phyloP scores from a whole-genome alignment of 2,113 vertebrate genomes.

The Caranx melampygus region DNA sequence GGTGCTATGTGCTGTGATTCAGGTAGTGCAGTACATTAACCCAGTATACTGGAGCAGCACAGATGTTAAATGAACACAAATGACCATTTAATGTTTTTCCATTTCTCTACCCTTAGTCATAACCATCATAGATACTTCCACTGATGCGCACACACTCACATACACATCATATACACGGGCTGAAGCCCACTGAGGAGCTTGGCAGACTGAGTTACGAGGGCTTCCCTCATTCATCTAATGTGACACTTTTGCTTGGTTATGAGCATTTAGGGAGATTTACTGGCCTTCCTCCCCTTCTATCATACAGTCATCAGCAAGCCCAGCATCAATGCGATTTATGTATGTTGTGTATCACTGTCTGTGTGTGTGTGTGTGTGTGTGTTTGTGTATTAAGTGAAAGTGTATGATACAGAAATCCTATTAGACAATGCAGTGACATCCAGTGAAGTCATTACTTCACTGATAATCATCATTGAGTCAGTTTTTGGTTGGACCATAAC shows the following conservation, averaged over 20 bases:
- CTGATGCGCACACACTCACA: not conserved
- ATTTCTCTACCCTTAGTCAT: constrained; percentile 20
- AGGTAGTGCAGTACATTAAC: constrained; percentile 21
- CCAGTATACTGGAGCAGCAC: constrained; percentile 1
- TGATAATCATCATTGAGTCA: no score
- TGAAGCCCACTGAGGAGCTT: constrained; percentile 52
- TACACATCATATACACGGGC: not conserved
- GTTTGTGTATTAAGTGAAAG: no score
- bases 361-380: no score
- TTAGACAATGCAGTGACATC: no score
- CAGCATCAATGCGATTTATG: constrained; percentile 20
- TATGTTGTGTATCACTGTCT: not conserved
- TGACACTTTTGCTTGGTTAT: constrained; percentile 75
- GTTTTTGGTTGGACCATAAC: no score
- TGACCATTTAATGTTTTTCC: constrained; percentile 9
- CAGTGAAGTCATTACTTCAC: no score
- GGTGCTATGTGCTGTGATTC: constrained; percentile 14
- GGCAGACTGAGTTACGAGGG: constrained; percentile 62
- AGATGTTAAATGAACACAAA: constrained; percentile 50
- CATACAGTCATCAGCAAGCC: constrained; percentile 32
- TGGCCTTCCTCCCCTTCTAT: constrained; percentile 39
- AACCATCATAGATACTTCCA: constrained; percentile 9
- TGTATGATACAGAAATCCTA: no score
- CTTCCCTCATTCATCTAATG: constrained; percentile 66
- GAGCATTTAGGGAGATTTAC: constrained; percentile 72